Evolutionary conservation across 2,113 vertebrate species (phyloP).

Genomic region (Leptosomus discolor): DNA sequence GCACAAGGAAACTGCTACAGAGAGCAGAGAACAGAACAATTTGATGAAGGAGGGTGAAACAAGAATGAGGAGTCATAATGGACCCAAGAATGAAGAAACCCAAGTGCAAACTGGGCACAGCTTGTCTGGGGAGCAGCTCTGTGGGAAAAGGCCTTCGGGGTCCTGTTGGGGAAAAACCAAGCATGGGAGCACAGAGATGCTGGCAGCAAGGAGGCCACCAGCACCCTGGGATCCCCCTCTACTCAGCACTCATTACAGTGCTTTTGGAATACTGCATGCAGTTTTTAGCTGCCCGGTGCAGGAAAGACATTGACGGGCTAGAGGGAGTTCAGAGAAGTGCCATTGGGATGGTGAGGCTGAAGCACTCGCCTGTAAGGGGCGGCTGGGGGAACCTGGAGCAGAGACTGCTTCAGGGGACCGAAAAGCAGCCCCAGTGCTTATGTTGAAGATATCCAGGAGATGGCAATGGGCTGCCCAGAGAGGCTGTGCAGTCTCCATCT

Average conservation of each 20-base stretch:
- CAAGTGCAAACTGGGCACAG: rapidly evolving
- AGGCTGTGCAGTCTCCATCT: background rate
- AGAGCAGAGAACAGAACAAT: background rate
- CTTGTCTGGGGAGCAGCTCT: background rate
- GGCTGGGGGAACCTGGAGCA: background rate
- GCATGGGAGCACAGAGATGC: background rate
- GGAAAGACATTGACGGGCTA: background rate
- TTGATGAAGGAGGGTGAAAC: background rate
- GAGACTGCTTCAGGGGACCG: background rate
- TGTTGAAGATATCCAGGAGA: background rate
- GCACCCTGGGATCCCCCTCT: background rate
- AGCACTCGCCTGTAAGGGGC: background rate
- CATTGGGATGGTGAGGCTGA: rapidly evolving
- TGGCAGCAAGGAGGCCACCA: background rate
- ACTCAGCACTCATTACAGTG: background rate
- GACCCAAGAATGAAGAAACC: background rate
- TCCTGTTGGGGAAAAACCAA: background rate
- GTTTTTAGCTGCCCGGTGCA: background rate
- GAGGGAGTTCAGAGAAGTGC: background rate
- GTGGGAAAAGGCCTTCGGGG: background rate
- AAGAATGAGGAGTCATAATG: background rate
- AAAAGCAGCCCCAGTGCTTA: background rate
- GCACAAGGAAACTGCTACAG: background rate
- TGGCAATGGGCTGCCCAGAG: rapidly evolving
- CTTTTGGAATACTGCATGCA: background rate